Evolutionary conservation across 2,113 vertebrate genomes (phyloP).

Genomic region (Talpa occidentalis): DNA sequence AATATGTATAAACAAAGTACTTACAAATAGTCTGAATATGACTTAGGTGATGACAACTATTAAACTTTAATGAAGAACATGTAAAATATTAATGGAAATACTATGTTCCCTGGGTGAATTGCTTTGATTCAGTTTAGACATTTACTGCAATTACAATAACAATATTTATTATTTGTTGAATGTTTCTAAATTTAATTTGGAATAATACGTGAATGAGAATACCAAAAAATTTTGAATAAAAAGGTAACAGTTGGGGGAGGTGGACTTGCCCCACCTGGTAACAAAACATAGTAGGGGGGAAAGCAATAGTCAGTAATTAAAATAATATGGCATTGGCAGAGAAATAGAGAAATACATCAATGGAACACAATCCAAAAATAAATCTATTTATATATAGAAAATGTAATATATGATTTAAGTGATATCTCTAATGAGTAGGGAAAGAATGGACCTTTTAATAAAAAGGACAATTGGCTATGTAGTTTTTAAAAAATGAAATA

Average conservation of each 20-base stretch:
- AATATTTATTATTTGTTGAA: neutral
- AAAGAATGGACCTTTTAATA: neutral
- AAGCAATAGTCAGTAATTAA: neutral
- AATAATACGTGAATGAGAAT: constrained; percentile 2
- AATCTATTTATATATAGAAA: constrained; percentile 14
- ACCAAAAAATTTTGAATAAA: neutral
- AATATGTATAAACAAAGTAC: neutral
- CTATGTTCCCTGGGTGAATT: neutral
- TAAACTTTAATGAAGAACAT: constrained; percentile 9
- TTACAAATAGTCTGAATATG: neutral
- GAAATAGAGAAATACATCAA: neutral
- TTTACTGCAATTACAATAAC: constrained; percentile 30
- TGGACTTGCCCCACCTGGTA: neutral
- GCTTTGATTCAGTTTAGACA: constrained; percentile 30
- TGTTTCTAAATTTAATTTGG: constrained; percentile 45
- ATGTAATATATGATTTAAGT: neutral
- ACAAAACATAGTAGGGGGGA: neutral
- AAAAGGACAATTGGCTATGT: neutral
- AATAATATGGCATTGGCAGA: neutral
- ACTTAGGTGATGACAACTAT: constrained; percentile 13
- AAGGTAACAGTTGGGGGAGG: neutral
- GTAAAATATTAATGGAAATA: constrained; percentile 42
- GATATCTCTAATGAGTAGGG: neutral
- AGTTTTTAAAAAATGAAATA: neutral
- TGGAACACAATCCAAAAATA: neutral